Conservation (phyloP, 2,888 invertebrate genomes). For the Rosalia funebris region DNA sequence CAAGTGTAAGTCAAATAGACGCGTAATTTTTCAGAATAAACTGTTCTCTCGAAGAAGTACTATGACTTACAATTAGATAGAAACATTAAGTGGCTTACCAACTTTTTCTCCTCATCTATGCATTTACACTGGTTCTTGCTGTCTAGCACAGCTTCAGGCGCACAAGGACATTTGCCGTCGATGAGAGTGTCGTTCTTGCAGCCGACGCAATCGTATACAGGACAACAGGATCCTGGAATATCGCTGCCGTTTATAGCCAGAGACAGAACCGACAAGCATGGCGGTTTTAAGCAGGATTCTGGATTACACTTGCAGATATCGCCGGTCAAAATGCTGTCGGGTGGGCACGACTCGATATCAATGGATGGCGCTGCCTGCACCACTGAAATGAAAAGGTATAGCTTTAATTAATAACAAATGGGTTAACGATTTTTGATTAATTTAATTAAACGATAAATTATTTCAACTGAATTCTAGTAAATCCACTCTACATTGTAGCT, state of each 20-base stretch:
- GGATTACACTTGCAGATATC: conserved; percentile 55
- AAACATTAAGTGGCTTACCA: no score
- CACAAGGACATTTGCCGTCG: conserved; percentile 56
- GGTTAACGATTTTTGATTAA: no score
- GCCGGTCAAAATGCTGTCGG: conserved; percentile 50
- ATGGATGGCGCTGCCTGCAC: conserved; percentile 49
- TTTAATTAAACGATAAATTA: no score
- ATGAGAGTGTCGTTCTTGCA: conserved; percentile 51
- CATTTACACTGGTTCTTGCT: conserved; percentile 53
- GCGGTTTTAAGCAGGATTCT: conserved; percentile 51
- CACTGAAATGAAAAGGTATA: conserved; percentile 47
- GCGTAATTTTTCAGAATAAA: no score
- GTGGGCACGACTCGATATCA: conserved; percentile 54
- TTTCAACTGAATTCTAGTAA: no score
- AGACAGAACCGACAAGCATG: conserved; percentile 47
- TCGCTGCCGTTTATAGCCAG: conserved; percentile 48
- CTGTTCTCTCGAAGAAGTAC: not conserved
- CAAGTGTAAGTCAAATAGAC: no score
- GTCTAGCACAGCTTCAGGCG: conserved; percentile 52
- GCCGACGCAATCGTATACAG: conserved; percentile 55
- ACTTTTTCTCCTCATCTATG: conserved; percentile 49
- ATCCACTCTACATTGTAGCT: no score
- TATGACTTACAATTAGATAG: no score
- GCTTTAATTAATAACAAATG: no score
- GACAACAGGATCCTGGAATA: conserved; percentile 55